Percentiles rank a stretch among this genome's conserved stretches.
phyloP scores from a whole-genome alignment of 2,113 vertebrate species.

The Zootoca vivipara region DNA sequence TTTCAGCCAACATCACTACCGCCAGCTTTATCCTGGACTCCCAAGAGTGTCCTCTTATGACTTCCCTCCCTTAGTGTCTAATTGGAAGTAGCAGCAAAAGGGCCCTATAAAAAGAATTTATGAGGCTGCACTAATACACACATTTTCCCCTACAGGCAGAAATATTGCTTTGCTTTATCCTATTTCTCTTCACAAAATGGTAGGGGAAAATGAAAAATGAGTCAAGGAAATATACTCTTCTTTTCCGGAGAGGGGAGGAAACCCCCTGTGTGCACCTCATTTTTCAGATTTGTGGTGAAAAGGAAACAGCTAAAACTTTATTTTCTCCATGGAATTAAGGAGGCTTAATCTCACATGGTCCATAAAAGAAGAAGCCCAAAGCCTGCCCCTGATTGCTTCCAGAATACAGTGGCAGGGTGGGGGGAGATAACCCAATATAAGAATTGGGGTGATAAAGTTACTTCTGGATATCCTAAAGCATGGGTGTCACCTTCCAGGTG shows the following conservation, averaged over 20 bases:
- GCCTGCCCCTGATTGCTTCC: neutral
- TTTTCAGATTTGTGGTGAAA: neutral
- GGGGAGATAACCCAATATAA: neutral
- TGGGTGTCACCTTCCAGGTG: too few relatives aligned
- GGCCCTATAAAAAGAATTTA: neutral
- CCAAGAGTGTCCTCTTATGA: neutral
- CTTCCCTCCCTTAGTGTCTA: neutral
- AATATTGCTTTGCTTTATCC: neutral
- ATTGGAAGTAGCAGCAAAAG: neutral
- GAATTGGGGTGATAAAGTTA: neutral
- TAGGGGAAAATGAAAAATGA: neutral
- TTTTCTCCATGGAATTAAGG: neutral
- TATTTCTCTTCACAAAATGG: neutral
- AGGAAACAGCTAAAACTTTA: neutral
- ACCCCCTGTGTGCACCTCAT: neutral
- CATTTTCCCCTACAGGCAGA: neutral
- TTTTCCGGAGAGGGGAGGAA: neutral
- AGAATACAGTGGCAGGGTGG: neutral
- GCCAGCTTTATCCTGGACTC: neutral
- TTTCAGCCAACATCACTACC: neutral
- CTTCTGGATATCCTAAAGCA: neutral
- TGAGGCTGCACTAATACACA: neutral
- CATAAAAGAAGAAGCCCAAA: neutral
- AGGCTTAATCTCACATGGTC: neutral
- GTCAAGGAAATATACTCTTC: neutral